These are phyloP conservation scores for Ochlodes sylvanus DNA, from an alignment of 2,888 invertebrate genomes.

Conservation along the genomic window DNA sequence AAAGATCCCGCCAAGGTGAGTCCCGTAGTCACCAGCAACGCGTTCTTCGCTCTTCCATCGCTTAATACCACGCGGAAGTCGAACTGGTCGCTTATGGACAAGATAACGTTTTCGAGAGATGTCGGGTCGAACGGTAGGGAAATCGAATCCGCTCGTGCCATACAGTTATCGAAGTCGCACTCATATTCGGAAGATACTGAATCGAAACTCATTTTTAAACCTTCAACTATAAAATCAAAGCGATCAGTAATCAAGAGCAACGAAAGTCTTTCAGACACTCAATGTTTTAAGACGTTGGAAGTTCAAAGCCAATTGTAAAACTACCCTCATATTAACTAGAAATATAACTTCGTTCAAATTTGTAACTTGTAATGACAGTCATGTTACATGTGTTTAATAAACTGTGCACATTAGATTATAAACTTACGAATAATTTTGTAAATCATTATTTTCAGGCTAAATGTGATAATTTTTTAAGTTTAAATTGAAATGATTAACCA, in stretches of 20 bases:
- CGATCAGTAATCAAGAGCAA: neutral
- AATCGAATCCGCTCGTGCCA: constrained; percentile 46
- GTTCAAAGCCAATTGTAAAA: neutral
- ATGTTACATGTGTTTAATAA: no score
- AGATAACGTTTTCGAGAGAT: constrained; percentile 66
- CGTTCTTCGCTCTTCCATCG: constrained; percentile 56
- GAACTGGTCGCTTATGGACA: constrained; percentile 67
- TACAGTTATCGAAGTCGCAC: constrained; percentile 56
- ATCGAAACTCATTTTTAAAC: constrained; percentile 39
- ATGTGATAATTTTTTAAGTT: no score
- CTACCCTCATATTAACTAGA: neutral
- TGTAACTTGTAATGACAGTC: no score
- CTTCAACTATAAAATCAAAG: neutral
- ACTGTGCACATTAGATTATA: no score
- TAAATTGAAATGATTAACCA: no score
- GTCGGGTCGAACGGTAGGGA: constrained; percentile 65
- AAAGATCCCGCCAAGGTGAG: constrained; percentile 68
- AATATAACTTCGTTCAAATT: no score
- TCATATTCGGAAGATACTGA: constrained; percentile 54
- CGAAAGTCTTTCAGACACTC: neutral
- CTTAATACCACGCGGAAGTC: constrained; percentile 68
- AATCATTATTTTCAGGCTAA: no score
- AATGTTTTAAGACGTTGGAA: neutral
- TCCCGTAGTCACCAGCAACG: constrained; percentile 67
- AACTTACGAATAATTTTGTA: no score